phyloP scores from a whole-genome alignment of 2,888 invertebrate genomes.

The Venusia cambrica region DNA sequence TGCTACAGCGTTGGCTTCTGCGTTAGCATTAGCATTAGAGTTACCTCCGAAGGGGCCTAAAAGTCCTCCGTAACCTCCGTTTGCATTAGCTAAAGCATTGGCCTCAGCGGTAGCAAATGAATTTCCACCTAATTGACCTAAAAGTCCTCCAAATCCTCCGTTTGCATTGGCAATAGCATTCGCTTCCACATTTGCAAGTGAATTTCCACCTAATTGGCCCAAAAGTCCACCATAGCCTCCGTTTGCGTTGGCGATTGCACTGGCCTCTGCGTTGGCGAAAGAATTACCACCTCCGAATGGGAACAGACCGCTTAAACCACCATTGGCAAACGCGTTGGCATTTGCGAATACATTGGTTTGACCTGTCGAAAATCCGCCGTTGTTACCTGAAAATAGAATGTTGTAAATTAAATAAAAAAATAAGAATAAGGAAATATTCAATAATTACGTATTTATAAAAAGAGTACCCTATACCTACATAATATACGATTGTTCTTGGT shows the following conservation, averaged over 20 bases:
- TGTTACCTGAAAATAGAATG: no score
- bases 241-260: neutral
- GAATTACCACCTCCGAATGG: conserved; percentile 1
- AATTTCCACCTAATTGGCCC: neutral
- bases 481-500: no score
- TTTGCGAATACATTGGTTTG: neutral
- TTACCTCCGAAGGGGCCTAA: conserved; percentile 20
- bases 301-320: neutral
- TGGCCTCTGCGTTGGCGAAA: conserved; percentile 4
- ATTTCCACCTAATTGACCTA: neutral
- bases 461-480: no score
- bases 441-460: no score
- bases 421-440: no score
- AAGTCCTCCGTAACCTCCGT: conserved; percentile 2
- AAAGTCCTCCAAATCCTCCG: neutral
- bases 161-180: conserved; percentile 5
- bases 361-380: no score
- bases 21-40: conserved; percentile 23
- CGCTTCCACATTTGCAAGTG: neutral
- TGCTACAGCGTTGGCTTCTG: conserved; percentile 15
- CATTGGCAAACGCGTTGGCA: neutral
- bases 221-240: neutral
- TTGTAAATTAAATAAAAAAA: no score
- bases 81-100: no score
- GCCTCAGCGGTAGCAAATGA: neutral